Evolutionary conservation across 1,140 invertebrate species (phyloP), one percentile per base, ranked within the genome.

Genomic region (Drosophila funebris): DNA sequence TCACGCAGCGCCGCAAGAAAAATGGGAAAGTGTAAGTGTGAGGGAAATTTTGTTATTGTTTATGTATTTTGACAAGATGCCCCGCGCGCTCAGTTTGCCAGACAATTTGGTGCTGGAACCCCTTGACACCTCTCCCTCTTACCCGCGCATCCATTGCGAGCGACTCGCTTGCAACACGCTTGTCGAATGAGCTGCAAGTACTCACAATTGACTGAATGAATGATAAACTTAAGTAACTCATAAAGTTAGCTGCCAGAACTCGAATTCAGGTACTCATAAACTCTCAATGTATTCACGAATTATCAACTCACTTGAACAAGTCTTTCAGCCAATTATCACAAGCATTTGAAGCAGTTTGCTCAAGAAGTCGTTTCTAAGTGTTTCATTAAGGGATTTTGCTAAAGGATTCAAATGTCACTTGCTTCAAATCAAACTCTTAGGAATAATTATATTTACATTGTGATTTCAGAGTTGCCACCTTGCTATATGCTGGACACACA

Each of bases 1-100:
- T 83, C 83, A 83, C 68, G 83, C 83, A 83, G 83, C 75, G 78
- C 68, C 54, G 36, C 52, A 54, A 54, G 58, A 48, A 54, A 76
- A 61, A 70, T 73, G 58, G 53, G 60, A 74, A 64, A 83, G 72
- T 72, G 75, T 57, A 71, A 73, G 83, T 88, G 82, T 53, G 67
- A 88, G 79, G 61, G 68, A 83, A 83, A 82, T 83, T 69, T 83
- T 88, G 78, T 82, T 87, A 75, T 90, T 91, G 90, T 91, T 91
- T 91, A 90, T 84, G 71, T 91, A 90, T 91, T 91, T 90, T 91
- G 90, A 91, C 89, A 90, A 79, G 78, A 70, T 84, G 57, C 71
- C 37, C 75, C 58, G 73, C 50, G 74, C 66, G 70, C 68, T 68
- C 61, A 64, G 61, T 62, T 79, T 83, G 76, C 83, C 84, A 88